Evolutionary conservation across 1,140 invertebrate species (phyloP).

Genomic region (Diplogasteroides magnus): DNA sequence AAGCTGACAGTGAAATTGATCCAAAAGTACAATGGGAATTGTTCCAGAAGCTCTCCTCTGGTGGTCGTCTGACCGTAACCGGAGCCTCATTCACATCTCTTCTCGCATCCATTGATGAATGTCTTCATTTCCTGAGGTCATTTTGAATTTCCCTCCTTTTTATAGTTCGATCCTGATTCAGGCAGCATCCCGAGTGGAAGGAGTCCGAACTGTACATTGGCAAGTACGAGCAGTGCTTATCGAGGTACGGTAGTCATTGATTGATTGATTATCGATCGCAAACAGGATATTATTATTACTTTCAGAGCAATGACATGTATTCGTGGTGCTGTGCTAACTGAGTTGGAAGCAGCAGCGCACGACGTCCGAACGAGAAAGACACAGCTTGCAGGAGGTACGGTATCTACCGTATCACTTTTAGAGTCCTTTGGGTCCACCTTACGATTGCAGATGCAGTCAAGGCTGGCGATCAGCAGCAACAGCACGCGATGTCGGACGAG

Average conservation of each 20-base stretch:
- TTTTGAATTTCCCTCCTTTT: too few relatives aligned
- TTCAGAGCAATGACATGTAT: constrained; percentile 52
- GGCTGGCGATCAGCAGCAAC: background rate
- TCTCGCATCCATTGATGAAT: constrained; percentile 51
- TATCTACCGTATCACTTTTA: too few relatives aligned
- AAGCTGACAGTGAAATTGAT: too few relatives aligned
- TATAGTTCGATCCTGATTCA: too few relatives aligned
- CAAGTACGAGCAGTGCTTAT: constrained; percentile 53
- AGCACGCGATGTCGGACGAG: constrained; percentile 34
- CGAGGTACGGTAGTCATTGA: constrained; percentile 42
- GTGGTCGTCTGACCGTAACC: constrained; percentile 43
- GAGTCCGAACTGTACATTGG: constrained; percentile 43
- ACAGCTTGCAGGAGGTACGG: constrained; percentile 2
- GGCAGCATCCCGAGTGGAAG: constrained; percentile 41
- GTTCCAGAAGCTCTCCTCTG: constrained; percentile 43
- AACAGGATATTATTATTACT: too few relatives aligned
- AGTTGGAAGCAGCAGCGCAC: constrained; percentile 41
- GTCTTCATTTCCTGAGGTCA: constrained; percentile 39
- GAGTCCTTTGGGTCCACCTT: too few relatives aligned
- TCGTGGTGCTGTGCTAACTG: constrained; percentile 43
- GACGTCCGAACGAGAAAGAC: constrained; percentile 45
- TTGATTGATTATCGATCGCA: too few relatives aligned
- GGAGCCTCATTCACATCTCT: constrained; percentile 52
- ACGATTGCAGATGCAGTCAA: too few relatives aligned
- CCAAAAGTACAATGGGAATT: too few relatives aligned